These are phyloP conservation scores for Echinometra lucunter DNA, from an alignment of 53 echinoderm and acorn worm genomes.

Conservation along the genomic window DNA sequence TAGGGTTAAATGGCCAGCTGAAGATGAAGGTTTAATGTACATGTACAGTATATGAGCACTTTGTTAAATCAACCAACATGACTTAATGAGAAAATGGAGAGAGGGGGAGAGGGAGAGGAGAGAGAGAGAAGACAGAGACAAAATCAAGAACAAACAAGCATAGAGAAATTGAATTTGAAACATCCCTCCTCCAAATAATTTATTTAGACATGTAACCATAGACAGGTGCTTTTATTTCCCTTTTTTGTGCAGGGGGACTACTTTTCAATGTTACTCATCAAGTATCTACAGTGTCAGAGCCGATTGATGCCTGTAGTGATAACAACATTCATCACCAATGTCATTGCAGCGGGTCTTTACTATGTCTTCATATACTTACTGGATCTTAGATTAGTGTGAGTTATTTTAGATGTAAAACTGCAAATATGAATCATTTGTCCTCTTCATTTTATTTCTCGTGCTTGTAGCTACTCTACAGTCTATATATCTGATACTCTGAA, in stretches of 20 bases:
- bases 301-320: conserved; percentile 72
- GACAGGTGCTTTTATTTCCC: neutral
- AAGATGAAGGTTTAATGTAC: too few relatives aligned
- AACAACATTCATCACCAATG: conserved; percentile 61
- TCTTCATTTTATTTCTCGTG: too few relatives aligned
- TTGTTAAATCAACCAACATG: too few relatives aligned
- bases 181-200: neutral
- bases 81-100: too few relatives aligned
- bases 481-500: too few relatives aligned
- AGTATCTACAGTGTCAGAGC: conserved; percentile 90
- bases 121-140: neutral
- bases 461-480: too few relatives aligned
- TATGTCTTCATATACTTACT: conserved; percentile 72
- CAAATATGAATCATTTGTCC: too few relatives aligned
- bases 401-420: neutral
- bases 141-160: neutral
- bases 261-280: conserved; percentile 68
- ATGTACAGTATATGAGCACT: too few relatives aligned
- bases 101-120: neutral
- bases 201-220: neutral
- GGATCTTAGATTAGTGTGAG: conserved; percentile 78
- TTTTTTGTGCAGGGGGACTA: conserved; percentile 74
- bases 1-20: too few relatives aligned
- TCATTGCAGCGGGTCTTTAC: conserved; percentile 72
- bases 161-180: neutral